phyloP scores from a whole-genome alignment of 2,888 invertebrate genomes.

The Dendrolimus pini region DNA sequence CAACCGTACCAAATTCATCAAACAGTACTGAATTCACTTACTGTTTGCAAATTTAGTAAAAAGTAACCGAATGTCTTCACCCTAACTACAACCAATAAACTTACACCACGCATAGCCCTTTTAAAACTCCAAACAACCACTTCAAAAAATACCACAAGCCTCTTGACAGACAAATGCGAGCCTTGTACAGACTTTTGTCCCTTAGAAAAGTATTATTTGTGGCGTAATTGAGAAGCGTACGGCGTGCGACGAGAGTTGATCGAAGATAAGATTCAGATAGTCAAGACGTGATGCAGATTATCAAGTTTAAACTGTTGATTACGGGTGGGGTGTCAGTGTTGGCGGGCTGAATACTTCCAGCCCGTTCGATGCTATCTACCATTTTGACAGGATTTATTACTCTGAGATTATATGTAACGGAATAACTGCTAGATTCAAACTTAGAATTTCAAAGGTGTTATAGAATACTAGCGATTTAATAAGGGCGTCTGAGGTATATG shows the following conservation, averaged over 20 bases:
- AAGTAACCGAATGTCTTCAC: too few species aligned
- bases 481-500: too few species aligned
- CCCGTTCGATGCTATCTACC: not conserved
- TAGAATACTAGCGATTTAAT: too few species aligned
- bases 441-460: too few species aligned
- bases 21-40: too few species aligned
- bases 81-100: too few species aligned
- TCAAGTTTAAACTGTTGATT: conserved; percentile 12
- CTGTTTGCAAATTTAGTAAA: too few species aligned
- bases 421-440: too few species aligned
- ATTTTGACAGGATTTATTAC: not conserved
- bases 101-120: too few species aligned
- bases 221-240: conserved; percentile 4
- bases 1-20: too few species aligned
- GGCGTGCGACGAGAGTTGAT: conserved; percentile 9
- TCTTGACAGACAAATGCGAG: not conserved
- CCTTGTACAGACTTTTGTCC: conserved; percentile 1
- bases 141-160: not conserved
- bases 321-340: conserved; percentile 4
- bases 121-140: not conserved
- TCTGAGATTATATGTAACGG: too few species aligned
- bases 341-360: too few species aligned
- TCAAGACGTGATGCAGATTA: conserved; percentile 20
- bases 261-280: conserved; percentile 20
- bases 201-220: conserved; percentile 1